These are phyloP conservation scores for Lophura nycthemera DNA, from an alignment of 2,113 vertebrate genomes.

Conservation along the genomic window DNA sequence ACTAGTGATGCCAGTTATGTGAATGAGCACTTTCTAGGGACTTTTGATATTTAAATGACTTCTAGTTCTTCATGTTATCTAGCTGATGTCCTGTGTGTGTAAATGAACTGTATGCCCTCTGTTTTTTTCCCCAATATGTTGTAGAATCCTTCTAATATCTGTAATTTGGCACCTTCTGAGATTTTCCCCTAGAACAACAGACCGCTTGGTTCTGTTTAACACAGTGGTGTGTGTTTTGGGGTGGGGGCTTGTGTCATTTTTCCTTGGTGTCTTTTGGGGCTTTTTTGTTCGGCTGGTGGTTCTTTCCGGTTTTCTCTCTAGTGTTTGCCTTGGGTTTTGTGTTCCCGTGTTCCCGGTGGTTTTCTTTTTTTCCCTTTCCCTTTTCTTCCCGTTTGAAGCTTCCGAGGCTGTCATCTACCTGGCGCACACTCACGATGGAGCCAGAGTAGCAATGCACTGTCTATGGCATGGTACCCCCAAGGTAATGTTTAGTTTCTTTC, in stretches of 20 bases:
- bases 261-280: too few relatives aligned
- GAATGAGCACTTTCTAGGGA: background rate
- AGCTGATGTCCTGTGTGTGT: background rate
- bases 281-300: too few relatives aligned
- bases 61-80: background rate
- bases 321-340: too few relatives aligned
- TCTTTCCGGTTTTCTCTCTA: too few relatives aligned
- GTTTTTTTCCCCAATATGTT: too few relatives aligned
- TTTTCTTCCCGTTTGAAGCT: too few relatives aligned
- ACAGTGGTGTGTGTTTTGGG: too few relatives aligned
- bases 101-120: background rate
- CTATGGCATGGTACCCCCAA: slow-evolving; percentile 96
- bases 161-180: background rate
- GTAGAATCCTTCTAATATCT: background rate
- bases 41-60: background rate
- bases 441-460: slow-evolving; percentile 94
- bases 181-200: too few relatives aligned
- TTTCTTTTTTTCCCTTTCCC: background rate
- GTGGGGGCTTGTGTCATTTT: too few relatives aligned
- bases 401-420: slow-evolving; percentile 93
- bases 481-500: slow-evolving; percentile 70
- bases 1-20: background rate
- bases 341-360: too few relatives aligned
- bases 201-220: too few relatives aligned
- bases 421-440: slow-evolving; percentile 94